Conservation (phyloP, 2,888 invertebrate genomes). For the Orthosia gracilis region DNA sequence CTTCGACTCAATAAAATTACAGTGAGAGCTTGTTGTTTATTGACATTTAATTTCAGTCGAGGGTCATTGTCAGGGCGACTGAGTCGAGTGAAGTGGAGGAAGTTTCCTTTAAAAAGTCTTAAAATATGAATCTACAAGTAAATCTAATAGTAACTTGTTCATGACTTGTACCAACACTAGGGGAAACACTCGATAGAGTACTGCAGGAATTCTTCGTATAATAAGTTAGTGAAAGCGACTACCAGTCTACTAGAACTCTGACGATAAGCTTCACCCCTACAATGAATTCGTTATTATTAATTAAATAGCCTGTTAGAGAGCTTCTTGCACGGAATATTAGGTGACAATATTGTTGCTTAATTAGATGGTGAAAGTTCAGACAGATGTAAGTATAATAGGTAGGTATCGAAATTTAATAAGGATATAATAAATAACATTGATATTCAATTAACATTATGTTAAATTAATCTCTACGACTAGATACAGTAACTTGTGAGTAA, state of each 20-base stretch:
- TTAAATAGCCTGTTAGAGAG: conserved; percentile 29
- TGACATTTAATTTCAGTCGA: too few relatives aligned
- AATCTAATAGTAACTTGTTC: background rate
- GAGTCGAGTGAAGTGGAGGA: too few relatives aligned
- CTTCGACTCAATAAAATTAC: too few relatives aligned
- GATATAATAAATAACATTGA: too few relatives aligned
- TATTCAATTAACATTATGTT: too few relatives aligned
- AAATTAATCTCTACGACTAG: too few relatives aligned
- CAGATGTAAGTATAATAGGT: background rate
- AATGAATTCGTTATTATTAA: conserved; percentile 38
- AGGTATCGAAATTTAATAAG: too few relatives aligned
- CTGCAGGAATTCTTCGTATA: conserved; percentile 65
- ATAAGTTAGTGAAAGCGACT: conserved; percentile 66
- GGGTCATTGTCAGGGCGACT: too few relatives aligned
- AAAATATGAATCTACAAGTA: too few relatives aligned
- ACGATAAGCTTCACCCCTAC: conserved; percentile 30
- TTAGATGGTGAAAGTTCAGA: background rate
- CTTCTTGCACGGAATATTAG: conserved; percentile 1
- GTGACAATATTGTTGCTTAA: background rate
- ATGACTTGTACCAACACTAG: conserved; percentile 47
- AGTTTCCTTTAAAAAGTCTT: too few relatives aligned
- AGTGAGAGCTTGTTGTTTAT: too few relatives aligned
- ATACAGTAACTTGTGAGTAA: background rate
- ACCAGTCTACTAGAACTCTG: conserved; percentile 38
- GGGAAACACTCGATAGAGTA: conserved; percentile 57